Evolutionary conservation across 1,140 invertebrate species (phyloP), one percentile per base, ranked within the genome.

Genomic region (Atta colombica): DNA sequence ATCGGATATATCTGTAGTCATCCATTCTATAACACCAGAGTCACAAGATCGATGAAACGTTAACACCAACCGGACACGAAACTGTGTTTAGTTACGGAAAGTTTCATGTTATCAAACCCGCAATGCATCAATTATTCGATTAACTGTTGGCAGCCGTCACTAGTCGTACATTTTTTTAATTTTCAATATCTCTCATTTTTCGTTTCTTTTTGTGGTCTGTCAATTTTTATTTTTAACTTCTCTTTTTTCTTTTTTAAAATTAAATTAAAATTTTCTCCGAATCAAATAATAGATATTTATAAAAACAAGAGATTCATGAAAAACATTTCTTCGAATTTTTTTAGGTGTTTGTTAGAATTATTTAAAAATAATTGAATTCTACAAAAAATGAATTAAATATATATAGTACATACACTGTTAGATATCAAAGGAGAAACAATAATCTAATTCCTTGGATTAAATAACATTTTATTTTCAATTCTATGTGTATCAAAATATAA

Each of bases 21-120:
- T 88, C 28, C 63, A 65, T 81, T 89, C 55, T 18, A 61, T 3
- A 16, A 16, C 8, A 14, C 12, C 28, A 28, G 31, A 28, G 28
- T 65, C 14, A 51, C 77, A 84, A 90, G 89, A 91, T 85, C 77
- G 85, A 90, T 90, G 86, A 91, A 91, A 86, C 61, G 63, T 88
- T 89, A 90, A 51, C 65, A 39, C 25, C 60, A 45, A 18, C 81
- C 75, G 65, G 77, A 45, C 49, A 74, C 39, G 16, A 49, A 78
- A 85, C 31, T 68, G 60, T 45, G 25, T 78, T 72, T 60, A 55
- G 45, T 53, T 77, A 45, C 21, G 7, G 58, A 85, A 77, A 90
- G 78, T 61, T 82, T 72, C 35, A 14, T 69, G 51, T 58, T 63
- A 72, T 63, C 69, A 77, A 82, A 77, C 66, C 69, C 65, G 35